Percentiles rank a stretch among this genome's conserved stretches.
Evolutionary conservation across 2,888 invertebrate genomes (phyloP).

Genomic region (Odontomyia ornata): DNA sequence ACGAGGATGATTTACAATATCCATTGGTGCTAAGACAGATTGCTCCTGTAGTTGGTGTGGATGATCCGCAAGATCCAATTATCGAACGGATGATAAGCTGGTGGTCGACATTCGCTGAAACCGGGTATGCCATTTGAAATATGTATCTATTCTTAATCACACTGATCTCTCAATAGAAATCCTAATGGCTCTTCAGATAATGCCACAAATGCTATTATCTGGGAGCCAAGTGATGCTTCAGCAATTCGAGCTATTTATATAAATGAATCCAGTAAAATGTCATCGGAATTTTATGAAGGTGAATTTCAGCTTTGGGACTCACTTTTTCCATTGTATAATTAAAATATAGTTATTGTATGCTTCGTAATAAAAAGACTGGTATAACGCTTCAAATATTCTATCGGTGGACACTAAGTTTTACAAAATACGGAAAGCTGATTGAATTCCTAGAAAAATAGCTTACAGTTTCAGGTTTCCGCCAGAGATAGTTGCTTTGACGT

Average conservation of each 20-base stretch:
- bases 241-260: slow-evolving; percentile 5
- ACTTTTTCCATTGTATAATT: slow-evolving; percentile 20
- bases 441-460: no score
- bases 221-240: background rate
- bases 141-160: background rate
- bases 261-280: background rate
- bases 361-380: no score
- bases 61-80: slow-evolving; percentile 53
- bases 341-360: no score
- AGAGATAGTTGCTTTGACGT: no score
- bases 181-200: slow-evolving; percentile 4
- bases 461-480: no score
- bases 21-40: slow-evolving; percentile 55
- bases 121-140: slow-evolving; percentile 53
- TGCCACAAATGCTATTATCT: background rate
- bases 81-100: slow-evolving; percentile 62
- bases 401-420: no score
- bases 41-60: slow-evolving; percentile 46
- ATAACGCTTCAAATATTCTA: no score
- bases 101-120: slow-evolving; percentile 61
- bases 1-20: slow-evolving; percentile 55
- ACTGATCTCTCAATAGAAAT: background rate
- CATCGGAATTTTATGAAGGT: background rate
- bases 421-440: no score
- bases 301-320: slow-evolving; percentile 12